These are phyloP conservation scores for Caenorhabditis brenneri DNA, from an alignment of 1,140 invertebrate species.

Conservation along the genomic window DNA sequence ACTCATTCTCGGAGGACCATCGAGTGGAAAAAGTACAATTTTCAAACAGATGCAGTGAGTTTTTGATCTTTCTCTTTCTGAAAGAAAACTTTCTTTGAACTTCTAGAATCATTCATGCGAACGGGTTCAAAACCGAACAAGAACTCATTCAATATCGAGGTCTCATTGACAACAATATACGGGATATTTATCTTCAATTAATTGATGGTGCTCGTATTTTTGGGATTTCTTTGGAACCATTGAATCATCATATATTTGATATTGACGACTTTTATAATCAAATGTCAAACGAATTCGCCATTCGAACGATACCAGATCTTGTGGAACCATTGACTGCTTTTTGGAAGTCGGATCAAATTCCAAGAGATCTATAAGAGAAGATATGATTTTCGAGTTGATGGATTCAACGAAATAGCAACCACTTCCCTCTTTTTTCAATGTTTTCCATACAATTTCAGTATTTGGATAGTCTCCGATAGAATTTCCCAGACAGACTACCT, in stretches of 20 bases:
- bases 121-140: conserved; percentile 9
- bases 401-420: conserved; percentile 16
- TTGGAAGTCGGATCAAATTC: neutral
- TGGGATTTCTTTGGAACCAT: neutral
- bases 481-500: neutral
- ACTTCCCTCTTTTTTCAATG: neutral
- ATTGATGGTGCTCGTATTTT: neutral
- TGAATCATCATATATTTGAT: neutral
- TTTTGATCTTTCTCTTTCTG: too few relatives aligned
- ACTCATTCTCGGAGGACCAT: conserved; percentile 19
- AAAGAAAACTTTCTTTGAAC: neutral
- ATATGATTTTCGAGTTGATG: conserved; percentile 4
- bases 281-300: neutral
- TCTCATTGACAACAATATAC: conserved; percentile 11
- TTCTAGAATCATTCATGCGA: neutral
- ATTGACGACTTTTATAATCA: neutral
- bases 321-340: neutral
- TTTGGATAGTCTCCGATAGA: neutral
- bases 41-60: conserved; percentile 36
- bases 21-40: conserved; percentile 16
- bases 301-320: neutral
- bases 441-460: neutral
- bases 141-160: conserved; percentile 4
- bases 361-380: conserved; percentile 11
- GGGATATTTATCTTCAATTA: neutral